Percentiles rank a stretch among this genome's conserved stretches.
Evolutionary conservation across 2,888 invertebrate species (phyloP).

Genomic region (Piscicola geometra): DNA sequence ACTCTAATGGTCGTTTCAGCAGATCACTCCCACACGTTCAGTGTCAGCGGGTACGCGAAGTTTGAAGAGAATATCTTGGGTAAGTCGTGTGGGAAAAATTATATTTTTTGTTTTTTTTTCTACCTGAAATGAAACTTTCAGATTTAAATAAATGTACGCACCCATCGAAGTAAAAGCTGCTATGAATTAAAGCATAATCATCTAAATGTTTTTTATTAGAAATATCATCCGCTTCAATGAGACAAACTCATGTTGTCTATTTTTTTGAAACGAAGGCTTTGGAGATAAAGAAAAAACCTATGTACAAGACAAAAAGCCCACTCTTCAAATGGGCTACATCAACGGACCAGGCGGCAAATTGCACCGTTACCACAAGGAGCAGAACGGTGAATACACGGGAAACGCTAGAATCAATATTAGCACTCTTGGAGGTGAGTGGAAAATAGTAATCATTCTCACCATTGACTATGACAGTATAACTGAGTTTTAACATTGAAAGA

Average conservation of each 20-base stretch:
- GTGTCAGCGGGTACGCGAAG: conserved; percentile 50
- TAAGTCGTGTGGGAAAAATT: conserved; percentile 43
- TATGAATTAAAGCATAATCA: too few relatives aligned
- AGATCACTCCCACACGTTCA: conserved; percentile 56
- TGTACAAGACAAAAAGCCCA: conserved; percentile 38
- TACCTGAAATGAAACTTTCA: too few relatives aligned
- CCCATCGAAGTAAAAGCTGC: too few relatives aligned
- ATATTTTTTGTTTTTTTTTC: too few relatives aligned
- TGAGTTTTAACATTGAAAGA: too few relatives aligned
- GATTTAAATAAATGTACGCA: too few relatives aligned
- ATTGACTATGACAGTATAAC: too few relatives aligned
- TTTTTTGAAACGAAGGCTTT: conserved; percentile 6
- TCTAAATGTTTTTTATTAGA: too few relatives aligned
- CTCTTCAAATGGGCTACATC: conserved; percentile 38
- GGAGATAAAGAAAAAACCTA: background rate
- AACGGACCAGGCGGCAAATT: conserved; percentile 39
- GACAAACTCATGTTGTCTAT: too few relatives aligned
- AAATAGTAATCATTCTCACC: too few relatives aligned
- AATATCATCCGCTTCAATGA: too few relatives aligned
- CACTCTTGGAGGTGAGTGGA: background rate
- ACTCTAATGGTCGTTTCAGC: conserved; percentile 69
- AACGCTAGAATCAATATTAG: conserved; percentile 23
- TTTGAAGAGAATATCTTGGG: conserved; percentile 52
- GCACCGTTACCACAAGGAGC: conserved; percentile 30
- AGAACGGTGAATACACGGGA: background rate